Conservation (phyloP, 1,140 invertebrate species). For the Trinorchestia longiramus region DNA sequence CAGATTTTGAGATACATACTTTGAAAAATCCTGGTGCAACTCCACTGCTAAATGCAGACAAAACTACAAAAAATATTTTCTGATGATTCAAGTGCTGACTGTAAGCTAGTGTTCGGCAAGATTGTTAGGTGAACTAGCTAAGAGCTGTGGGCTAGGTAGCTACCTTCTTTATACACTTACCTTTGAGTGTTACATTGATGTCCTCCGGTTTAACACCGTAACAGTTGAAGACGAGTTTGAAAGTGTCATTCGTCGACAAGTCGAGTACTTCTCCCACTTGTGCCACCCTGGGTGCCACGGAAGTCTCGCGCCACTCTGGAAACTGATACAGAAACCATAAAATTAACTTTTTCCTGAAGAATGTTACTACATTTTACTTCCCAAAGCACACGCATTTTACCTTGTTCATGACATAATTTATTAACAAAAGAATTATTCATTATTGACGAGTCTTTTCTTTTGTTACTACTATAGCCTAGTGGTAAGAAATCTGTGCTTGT, state of each 20-base stretch:
- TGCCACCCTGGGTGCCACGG: not conserved
- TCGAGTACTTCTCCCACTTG: conserved; percentile 20
- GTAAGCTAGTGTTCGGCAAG: no score
- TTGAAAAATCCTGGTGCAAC: no score
- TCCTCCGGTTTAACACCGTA: conserved; percentile 7
- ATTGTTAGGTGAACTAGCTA: no score
- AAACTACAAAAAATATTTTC: no score
- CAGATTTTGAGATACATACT: no score
- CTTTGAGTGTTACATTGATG: conserved; percentile 26
- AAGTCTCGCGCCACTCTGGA: not conserved
- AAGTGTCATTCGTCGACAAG: not conserved
- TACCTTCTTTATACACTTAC: no score
- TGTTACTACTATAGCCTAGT: no score
- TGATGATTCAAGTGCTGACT: no score
- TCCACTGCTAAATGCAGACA: no score
- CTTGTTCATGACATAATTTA: not conserved
- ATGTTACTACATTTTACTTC: not conserved
- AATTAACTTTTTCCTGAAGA: not conserved
- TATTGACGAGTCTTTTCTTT: no score
- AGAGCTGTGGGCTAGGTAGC: no score
- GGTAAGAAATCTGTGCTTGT: no score
- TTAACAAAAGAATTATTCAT: not conserved
- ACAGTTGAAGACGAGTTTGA: conserved; percentile 48
- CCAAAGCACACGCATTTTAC: not conserved
- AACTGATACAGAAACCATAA: not conserved